Conservation (phyloP, 2,797 vertebrate species). For the Rhinichthys osculus region DNA sequence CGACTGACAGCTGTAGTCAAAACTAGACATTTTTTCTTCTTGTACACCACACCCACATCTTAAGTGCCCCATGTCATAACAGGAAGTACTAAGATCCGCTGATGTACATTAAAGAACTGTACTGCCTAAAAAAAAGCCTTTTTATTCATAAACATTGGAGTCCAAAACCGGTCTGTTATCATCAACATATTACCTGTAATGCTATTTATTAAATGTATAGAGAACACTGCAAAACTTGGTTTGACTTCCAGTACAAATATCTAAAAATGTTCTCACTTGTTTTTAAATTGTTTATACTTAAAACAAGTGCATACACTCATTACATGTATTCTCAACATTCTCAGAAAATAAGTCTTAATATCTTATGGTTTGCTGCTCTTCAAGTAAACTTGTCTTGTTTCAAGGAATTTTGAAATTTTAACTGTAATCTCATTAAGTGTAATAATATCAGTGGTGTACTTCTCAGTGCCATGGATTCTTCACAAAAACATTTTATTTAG, state of each 20-base stretch:
- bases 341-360: neutral
- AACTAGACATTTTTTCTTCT: neutral
- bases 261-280: neutral
- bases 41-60: neutral
- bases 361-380: too few species aligned
- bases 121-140: neutral
- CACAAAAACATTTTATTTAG: neutral
- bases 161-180: conserved; percentile 1
- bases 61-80: neutral
- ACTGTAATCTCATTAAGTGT: neutral
- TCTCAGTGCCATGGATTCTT: neutral
- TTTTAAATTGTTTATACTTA: neutral
- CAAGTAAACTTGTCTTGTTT: neutral
- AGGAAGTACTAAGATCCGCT: neutral
- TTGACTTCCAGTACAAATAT: neutral
- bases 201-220: neutral
- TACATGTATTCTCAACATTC: neutral
- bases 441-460: neutral
- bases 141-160: neutral
- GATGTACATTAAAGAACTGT: neutral
- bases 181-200: neutral
- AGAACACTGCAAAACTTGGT: neutral
- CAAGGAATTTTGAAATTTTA: neutral
- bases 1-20: conserved; percentile 2
- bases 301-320: neutral